Base-by-base conservation (phyloP, 2,888 invertebrate genomes). In the Mylabris sibirica region DNA sequence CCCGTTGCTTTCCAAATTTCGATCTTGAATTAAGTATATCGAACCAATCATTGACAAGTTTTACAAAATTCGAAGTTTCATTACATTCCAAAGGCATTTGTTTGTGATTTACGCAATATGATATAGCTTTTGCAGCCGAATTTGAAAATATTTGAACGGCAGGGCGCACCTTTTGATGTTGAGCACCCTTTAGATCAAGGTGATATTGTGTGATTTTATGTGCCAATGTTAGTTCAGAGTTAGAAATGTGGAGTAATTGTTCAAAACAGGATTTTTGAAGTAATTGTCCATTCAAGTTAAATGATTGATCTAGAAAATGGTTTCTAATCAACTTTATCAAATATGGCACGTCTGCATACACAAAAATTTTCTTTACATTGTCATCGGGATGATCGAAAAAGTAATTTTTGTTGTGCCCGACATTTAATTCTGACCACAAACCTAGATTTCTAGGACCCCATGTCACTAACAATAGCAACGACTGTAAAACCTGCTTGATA, bases 271-370 rank as follows among this genome's bases (percentile, higher is more conserved):
- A n/a, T n/a, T n/a, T n/a, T n/a, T n/a, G n/a, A n/a, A n/a, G n/a
- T n/a, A n/a, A n/a, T n/a, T n/a, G n/a, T n/a, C n/a, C n/a, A n/a
- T 34, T 34, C 34, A 5, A 44, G 22, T 22, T 9, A 64, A 74
- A 72, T 9, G 74, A 74, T 20, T 66, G 11, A 57, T 75, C 74
- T 11, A 76, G 12, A n/a, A 72, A 65, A 69, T 75, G 70, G 67
- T 76, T 78, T 49, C 77, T 59, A 76, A 63, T 66, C n/a, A n/a
- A n/a, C n/a, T 76, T 78, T 41, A 76, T 62, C 26, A 77, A 60
- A 65, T 78, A 76, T 8, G 74, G 75, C 9, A 64, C 66, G 71
- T 77, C 76, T 9, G 69, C 72, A 68, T 65, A 76, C 0, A 76
- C 71, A 67, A 71, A 74, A 59, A 71, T 53, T 68, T 74, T 73